Evolutionary conservation across 2,888 invertebrate species (phyloP), one percentile per base, ranked within the genome.

Genomic region (Andricus curvator): DNA sequence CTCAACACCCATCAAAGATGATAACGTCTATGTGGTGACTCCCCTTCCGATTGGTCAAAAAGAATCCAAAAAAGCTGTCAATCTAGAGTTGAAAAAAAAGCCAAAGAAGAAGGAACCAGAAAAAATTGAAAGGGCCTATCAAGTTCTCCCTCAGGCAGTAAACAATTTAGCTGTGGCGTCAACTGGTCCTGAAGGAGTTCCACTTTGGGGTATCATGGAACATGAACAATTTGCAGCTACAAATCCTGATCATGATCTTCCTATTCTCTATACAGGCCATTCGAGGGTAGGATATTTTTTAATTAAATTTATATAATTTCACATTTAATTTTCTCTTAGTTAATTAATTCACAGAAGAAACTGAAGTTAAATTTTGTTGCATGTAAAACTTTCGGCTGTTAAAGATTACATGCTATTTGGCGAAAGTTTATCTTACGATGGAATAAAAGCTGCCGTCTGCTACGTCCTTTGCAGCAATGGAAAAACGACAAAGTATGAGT

Each of bases 1-100:
- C 44, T 79, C 86, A 11, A 93, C 93, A 1, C 93, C 93, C 1
- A 93, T 93, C 4, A 88, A 91, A 13, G 94, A 96, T 88, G 97
- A 97, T 93, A 96, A 96, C 90, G 95, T 97, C 0, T 97, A 97
- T 86, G 96, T 97, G 1, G 97, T 97, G 0, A 97, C 97, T 5
- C 97, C 97, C 0, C 95, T 96, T 88, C 94, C 96, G 5, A 60
- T 84, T 29, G 33, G 29, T 15, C 82, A 83, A 41, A 84, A 81
- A 48, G 83, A 85, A 56, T 93, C 91, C 74, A 93, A 92, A 86
- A 93, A 91, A 84, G 91, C 90, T 29, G 74, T 78, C 4, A 86
- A 85, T 33, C 65, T 79, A 6, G 70, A 81, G 2, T 41, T 17
- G 4, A 80, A 83, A 8, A 84, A 83, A 48, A 82, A 86, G 20